Base-by-base conservation (phyloP, 2,888 invertebrate species). In the Creontiades dilutus region DNA sequence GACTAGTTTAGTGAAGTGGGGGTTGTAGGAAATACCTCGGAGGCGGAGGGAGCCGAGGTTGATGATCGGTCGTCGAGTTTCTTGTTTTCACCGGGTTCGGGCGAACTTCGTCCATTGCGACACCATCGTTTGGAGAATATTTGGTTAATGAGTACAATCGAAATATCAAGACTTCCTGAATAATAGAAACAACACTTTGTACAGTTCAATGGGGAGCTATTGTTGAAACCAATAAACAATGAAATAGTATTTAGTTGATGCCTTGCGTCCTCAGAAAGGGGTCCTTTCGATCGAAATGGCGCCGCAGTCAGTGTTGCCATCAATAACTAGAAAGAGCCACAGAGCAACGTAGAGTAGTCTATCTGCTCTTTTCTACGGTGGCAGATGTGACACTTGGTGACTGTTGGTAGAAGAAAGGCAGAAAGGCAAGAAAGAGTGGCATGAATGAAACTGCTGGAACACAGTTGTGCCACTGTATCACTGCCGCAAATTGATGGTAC, bases 21-120 rank as follows among this genome's bases (percentile, higher is more conserved):
- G 68, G 68, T 12, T 52, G 52, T 7, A 52, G 11, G 16, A 52
- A 52, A 23, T 68, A 68, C 68, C 68, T 68, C 3, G 68, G 23
- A 68, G 12, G 57, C 14, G 57, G 5, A 57, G 57, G n/a, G 68
- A 68, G 11, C 7, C 23, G 19, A 11, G 68, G 5, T 68, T 68
- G 68, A 61, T 7, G 19, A 23, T 5, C 23, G 23, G 11, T 23
- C 13, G 68, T 3, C 68, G 68, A 16, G 0, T n/a, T 23, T 68
- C 23, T 27, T 19, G 27, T 68, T 68, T 68, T 68, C 68, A 68
- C 68, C 68, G 68, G 68, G 68, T 68, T 23, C 9, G 68, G 68
- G 23, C 68, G 27, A 68, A 23, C 19, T 68, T 23, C 68, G 68
- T 68, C 68, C 68, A 68, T 68, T 23, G 68, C 12, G 23, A 4